A percentile compares a stretch with the other conserved stretches of the same genome.
Conservation (phyloP, 2,113 vertebrate species). For the Shinisaurus crocodilurus region DNA sequence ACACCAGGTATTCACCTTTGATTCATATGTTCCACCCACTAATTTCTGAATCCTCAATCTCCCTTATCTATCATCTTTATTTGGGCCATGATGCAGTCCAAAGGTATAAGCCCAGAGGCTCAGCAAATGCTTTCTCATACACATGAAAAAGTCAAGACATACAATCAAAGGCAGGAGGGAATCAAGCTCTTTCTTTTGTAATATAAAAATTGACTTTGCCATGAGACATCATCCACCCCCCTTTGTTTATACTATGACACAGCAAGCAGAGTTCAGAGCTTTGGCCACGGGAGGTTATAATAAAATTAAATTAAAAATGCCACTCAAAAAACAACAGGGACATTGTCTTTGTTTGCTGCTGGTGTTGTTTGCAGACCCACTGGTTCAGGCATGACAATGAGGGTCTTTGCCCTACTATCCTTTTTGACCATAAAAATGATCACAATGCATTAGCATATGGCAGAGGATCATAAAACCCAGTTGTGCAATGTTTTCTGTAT, state of each 20-base stretch:
- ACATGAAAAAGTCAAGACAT: constrained; percentile 2
- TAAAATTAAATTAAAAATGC: constrained; percentile 39
- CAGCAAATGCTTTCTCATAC: not conserved
- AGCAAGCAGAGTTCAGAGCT: constrained; percentile 39
- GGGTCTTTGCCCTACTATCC: too few relatives aligned
- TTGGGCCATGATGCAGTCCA: not conserved
- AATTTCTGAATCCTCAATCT: not conserved
- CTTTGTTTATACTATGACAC: constrained; percentile 55
- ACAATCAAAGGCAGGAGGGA: not conserved
- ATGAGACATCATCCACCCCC: constrained; percentile 28
- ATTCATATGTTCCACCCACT: not conserved
- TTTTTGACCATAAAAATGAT: not conserved
- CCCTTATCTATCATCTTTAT: not conserved
- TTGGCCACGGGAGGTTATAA: constrained; percentile 33
- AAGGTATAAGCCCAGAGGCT: not conserved
- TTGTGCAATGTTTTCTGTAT: not conserved
- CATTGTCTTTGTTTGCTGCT: not conserved
- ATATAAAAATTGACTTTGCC: not conserved
- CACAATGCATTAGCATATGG: not conserved
- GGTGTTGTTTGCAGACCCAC: not conserved
- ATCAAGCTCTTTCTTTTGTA: not conserved
- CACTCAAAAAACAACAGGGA: constrained; percentile 17
- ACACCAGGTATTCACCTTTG: not conserved
- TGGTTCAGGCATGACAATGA: not conserved
- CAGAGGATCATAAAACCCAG: not conserved